These are phyloP conservation scores for Ellobium chinense DNA, from an alignment of 2,888 invertebrate genomes.

Conservation along the genomic window DNA sequence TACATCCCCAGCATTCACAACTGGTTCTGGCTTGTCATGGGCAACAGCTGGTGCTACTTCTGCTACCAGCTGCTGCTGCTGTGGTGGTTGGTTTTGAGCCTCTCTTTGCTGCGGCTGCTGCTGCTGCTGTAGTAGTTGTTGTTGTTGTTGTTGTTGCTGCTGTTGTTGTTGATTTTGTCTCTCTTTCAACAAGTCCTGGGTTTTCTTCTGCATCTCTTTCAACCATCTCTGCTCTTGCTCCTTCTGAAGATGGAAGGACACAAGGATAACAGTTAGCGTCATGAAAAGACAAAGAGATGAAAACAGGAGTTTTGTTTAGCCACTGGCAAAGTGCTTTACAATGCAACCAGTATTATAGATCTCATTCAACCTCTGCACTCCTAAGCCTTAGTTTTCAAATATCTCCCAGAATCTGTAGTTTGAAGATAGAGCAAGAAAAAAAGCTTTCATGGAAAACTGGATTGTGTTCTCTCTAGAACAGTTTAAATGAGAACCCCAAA, in stretches of 20 bases:
- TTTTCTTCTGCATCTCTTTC: neutral
- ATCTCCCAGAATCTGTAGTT: too few relatives aligned
- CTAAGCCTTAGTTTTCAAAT: too few relatives aligned
- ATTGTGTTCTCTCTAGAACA: too few relatives aligned
- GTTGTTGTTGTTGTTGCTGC: neutral
- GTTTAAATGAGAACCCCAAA: too few relatives aligned
- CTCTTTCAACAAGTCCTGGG: neutral
- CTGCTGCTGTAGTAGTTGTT: neutral
- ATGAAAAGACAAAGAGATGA: neutral
- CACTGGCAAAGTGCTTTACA: too few relatives aligned
- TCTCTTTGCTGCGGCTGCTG: neutral
- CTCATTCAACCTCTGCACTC: too few relatives aligned
- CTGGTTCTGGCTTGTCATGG: neutral
- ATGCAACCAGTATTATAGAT: too few relatives aligned
- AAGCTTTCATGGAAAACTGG: too few relatives aligned
- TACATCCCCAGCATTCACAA: neutral
- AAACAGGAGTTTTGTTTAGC: too few relatives aligned
- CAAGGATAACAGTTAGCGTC: neutral
- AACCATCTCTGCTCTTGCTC: neutral
- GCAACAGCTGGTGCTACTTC: neutral
- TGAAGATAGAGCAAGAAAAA: too few relatives aligned
- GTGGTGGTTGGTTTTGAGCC: neutral
- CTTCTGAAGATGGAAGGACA: neutral
- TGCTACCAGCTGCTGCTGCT: neutral
- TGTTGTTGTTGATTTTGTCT: constrained; percentile 23